Evolutionary conservation across 2,888 invertebrate species (phyloP).

Genomic region (Drosophila nigricruria): DNA sequence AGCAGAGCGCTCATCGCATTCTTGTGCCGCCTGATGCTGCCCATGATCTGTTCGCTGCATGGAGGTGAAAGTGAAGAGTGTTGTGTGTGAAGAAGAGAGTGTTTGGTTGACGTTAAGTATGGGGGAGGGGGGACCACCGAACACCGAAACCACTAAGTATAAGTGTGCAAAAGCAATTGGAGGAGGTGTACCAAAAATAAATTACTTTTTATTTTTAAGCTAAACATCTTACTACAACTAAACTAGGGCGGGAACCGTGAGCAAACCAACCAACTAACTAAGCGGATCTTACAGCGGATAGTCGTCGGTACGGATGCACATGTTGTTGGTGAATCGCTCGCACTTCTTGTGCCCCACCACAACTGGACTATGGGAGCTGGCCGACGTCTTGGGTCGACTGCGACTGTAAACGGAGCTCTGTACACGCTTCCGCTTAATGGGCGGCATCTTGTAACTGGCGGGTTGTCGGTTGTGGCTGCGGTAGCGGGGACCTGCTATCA

Average conservation of each 20-base stretch:
- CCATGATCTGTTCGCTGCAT: conserved; percentile 88
- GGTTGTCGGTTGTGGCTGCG: conserved; percentile 51
- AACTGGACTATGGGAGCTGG: conserved; percentile 78
- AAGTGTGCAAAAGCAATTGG: conserved; percentile 49
- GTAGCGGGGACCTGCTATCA: conserved; percentile 81
- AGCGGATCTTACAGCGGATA: conserved; percentile 90
- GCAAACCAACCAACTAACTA: conserved; percentile 40
- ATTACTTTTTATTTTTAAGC: conserved; percentile 61
- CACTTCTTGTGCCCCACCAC: conserved; percentile 85
- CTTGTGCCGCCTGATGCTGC: conserved; percentile 89
- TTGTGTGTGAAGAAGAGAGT: conserved; percentile 17
- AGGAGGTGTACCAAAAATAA: conserved; percentile 50
- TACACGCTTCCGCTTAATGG: conserved; percentile 78
- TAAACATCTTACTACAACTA: conserved; percentile 45
- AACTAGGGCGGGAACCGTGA: conserved; percentile 13
- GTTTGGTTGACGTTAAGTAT: conserved; percentile 3
- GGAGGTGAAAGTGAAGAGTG: conserved; percentile 25
- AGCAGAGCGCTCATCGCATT: conserved; percentile 90
- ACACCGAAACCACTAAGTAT: conserved; percentile 59
- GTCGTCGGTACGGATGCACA: conserved; percentile 90
- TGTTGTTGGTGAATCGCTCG: conserved; percentile 89
- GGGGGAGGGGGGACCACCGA: conserved; percentile 8
- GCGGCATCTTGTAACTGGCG: conserved; percentile 41
- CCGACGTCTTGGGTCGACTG: conserved; percentile 76
- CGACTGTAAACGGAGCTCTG: conserved; percentile 50